Evolutionary conservation across 2,888 invertebrate species (phyloP), one percentile per base, ranked within the genome.

Genomic region (Oligia strigilis): DNA sequence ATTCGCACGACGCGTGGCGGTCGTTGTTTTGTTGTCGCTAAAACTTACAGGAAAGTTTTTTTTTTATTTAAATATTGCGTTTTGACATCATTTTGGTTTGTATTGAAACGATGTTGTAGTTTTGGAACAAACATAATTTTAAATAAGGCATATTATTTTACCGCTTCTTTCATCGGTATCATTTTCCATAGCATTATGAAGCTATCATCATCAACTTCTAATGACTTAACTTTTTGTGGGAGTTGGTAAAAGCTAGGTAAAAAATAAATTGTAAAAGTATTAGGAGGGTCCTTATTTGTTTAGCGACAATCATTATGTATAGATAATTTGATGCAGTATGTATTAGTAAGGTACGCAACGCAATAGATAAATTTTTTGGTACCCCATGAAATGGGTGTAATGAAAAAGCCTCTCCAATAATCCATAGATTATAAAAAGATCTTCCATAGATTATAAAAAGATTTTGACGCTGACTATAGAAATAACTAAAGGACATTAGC

Each of bases 1-100:
- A 93, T 92, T 91, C 88, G 91, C 91, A 88, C 78, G 73, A 71
- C 72, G 91, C 91, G 87, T 75, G 69, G 49, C 66, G 23, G 58
- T 49, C 43, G 43, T 80, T 80, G 78, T 79, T 87, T 77, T 78
- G 46, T 65, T 78, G 62, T 72, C 29, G 55, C 58, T 43, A 55
- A 71, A 76, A 70, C 36, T 43, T 80, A 29, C 14, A 49, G 17
- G 9, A 55, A 65, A 49, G n/a, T 72, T 83, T 79, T 62, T 60
- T 40, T 40, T 40, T 40, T 36, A 55, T 23, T 58, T 23, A 23
- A 58, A 17, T 78, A 66, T 73, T 55, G 60, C 17, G 5, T 46
- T 70, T 60, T 52, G 13, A 52, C 4, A 46, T 52, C 2, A 67
- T 84, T 75, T 65, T 78, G 72, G 60, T 83, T 84, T 84, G 46